Percentiles rank a stretch among this genome's conserved stretches.
phyloP scores from a whole-genome alignment of 2,888 invertebrate species.

The Erynnis tages region DNA sequence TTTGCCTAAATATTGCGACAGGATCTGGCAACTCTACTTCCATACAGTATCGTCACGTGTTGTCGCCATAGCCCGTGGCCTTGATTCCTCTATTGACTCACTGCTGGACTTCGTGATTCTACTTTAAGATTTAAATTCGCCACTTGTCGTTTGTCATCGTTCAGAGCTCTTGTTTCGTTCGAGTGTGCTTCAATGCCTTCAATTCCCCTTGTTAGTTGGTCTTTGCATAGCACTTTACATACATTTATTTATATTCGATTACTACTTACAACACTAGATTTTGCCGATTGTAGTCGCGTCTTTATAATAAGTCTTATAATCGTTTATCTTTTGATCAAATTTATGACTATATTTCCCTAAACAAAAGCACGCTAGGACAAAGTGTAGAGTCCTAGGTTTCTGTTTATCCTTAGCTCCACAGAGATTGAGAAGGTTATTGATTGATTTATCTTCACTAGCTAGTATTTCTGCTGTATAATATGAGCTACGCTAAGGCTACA shows the following conservation, averaged over 20 bases:
- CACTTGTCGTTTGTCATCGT: slow-evolving; percentile 23
- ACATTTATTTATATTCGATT: background rate
- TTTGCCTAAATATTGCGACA: slow-evolving; percentile 4
- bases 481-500: too few relatives aligned
- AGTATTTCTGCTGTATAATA: too few relatives aligned
- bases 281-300: too few relatives aligned
- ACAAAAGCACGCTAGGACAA: too few relatives aligned
- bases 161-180: slow-evolving; percentile 15
- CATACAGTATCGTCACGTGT: slow-evolving; percentile 32
- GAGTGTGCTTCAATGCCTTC: slow-evolving; percentile 18
- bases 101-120: slow-evolving; percentile 30
- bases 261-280: background rate
- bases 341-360: too few relatives aligned
- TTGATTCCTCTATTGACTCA: slow-evolving; percentile 34
- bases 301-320: too few relatives aligned
- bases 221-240: slow-evolving; percentile 2
- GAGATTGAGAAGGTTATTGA: too few relatives aligned
- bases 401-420: too few relatives aligned
- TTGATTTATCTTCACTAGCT: too few relatives aligned
- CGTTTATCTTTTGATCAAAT: too few relatives aligned
- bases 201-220: slow-evolving; percentile 5
- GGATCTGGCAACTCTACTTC: slow-evolving; percentile 9
- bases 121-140: slow-evolving; percentile 26
- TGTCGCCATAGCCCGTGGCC: slow-evolving; percentile 33
- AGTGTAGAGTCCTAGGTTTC: too few relatives aligned